phyloP scores from a whole-genome alignment of 2,113 vertebrate genomes.

The Nothoprocta pentlandii region DNA sequence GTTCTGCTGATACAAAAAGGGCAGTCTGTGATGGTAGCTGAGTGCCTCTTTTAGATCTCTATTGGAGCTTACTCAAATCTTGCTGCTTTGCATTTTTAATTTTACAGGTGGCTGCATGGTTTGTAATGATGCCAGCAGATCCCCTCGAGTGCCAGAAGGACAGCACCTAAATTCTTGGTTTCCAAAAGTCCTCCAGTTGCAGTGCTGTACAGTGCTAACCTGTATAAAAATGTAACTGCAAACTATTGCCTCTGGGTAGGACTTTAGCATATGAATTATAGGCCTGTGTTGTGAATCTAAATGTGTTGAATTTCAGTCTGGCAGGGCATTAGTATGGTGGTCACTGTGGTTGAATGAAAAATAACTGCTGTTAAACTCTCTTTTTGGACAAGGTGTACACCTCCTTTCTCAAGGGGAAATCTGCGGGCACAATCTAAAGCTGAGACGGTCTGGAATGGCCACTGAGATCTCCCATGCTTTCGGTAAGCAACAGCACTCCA shows the following conservation, averaged over 20 bases:
- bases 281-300: background rate
- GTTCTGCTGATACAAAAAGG: background rate
- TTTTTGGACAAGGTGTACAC: background rate
- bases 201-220: background rate
- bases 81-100: background rate
- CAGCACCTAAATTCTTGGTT: background rate
- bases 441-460: too few species aligned
- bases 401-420: background rate
- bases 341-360: background rate
- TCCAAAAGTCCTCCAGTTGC: background rate
- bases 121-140: background rate
- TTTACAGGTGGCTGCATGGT: background rate
- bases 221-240: background rate
- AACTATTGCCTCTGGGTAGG: background rate
- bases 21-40: background rate
- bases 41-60: background rate
- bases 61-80: accelerated
- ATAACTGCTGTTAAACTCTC: background rate
- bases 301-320: background rate
- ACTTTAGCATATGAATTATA: background rate
- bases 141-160: background rate
- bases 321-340: background rate
- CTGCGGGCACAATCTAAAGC: too few species aligned
- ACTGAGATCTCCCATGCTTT: too few species aligned
- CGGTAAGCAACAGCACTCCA: too few species aligned